Percentiles rank a stretch among this genome's conserved stretches.
These are phyloP conservation scores for Micoletzkya japonica DNA, from an alignment of 2,888 invertebrate genomes.

Conservation along the genomic window DNA sequence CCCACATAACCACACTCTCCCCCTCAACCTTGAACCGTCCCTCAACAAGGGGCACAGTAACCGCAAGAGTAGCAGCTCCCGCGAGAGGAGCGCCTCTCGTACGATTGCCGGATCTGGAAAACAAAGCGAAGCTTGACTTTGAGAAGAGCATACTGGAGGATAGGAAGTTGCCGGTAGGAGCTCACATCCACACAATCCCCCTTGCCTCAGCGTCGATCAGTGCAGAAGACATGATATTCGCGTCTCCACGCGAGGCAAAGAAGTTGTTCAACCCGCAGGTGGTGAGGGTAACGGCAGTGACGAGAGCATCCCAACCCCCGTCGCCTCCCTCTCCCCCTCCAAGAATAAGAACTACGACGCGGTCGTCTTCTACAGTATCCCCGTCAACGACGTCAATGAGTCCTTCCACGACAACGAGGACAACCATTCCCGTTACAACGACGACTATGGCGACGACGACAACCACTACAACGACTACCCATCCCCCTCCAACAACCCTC, in stretches of 20 bases:
- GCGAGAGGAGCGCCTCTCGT: no score
- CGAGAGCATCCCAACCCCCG: no score
- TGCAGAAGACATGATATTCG: constrained; percentile 17
- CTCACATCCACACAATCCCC: constrained; percentile 3
- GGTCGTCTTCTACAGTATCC: background rate
- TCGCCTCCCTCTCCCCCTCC: background rate
- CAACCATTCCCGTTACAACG: background rate
- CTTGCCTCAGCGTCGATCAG: constrained; percentile 1
- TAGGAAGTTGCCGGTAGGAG: background rate
- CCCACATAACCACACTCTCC: background rate
- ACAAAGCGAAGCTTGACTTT: constrained; percentile 5
- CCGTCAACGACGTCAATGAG: no score
- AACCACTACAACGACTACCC: constrained; percentile 2
- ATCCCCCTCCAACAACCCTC: no score
- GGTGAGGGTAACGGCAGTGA: no score
- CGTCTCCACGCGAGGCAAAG: background rate
- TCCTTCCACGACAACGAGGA: background rate
- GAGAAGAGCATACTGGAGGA: background rate
- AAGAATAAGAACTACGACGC: no score
- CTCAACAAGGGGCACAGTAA: background rate
- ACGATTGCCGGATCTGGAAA: background rate
- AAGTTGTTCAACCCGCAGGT: constrained; percentile 6
- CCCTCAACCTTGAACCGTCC: background rate
- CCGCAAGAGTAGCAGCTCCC: background rate
- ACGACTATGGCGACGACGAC: background rate